Conservation (phyloP, 2,888 invertebrate genomes). For the Antheraea yamamai region DNA sequence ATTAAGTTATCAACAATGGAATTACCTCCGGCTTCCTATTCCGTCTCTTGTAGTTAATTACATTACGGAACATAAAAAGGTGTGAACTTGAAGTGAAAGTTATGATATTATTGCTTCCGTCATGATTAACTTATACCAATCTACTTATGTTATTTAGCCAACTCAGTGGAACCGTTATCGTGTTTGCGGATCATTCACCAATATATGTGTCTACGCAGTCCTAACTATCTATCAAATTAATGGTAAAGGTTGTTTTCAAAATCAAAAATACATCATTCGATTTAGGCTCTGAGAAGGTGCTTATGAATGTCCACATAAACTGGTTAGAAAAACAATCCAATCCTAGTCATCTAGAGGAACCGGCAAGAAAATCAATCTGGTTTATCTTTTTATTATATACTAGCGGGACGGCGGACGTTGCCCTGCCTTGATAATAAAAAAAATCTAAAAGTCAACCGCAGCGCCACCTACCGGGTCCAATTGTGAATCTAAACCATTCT, state of each 20-base stretch:
- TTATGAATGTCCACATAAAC: no score
- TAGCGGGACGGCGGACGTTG: no score
- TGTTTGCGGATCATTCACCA: not conserved
- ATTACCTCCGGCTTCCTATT: conserved; percentile 42
- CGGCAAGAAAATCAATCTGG: no score
- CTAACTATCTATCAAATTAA: not conserved
- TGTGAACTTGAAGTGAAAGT: conserved; percentile 64
- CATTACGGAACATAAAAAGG: conserved; percentile 48
- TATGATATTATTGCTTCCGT: conserved; percentile 36
- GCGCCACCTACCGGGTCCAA: no score
- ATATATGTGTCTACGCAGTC: not conserved
- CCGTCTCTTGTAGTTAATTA: conserved; percentile 38
- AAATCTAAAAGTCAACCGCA: no score
- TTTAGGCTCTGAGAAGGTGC: no score
- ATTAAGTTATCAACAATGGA: conserved; percentile 31
- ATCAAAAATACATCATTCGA: no score
- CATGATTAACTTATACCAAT: conserved; percentile 26
- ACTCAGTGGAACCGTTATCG: not conserved
- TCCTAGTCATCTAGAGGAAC: no score
- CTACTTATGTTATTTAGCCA: not conserved
- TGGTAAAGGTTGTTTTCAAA: not conserved
- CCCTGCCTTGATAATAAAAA: no score
- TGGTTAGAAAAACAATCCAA: no score
- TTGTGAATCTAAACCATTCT: no score
- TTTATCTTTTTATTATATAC: no score